These are phyloP conservation scores for Bolborhynchus lineola DNA, from an alignment of 2,113 vertebrate species.

Conservation along the genomic window DNA sequence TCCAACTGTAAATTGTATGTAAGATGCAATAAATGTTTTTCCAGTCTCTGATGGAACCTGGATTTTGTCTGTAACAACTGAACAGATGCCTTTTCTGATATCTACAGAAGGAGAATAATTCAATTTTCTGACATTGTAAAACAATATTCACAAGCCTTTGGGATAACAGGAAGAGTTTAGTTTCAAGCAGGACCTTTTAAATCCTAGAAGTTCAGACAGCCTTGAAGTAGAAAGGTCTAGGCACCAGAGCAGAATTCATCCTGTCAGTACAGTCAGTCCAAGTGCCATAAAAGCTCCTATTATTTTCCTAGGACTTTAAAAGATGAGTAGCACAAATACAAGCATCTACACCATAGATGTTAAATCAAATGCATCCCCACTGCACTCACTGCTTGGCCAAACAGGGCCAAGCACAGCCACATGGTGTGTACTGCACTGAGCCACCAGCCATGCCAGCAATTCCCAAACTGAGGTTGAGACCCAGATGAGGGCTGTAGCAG, in stretches of 20 bases:
- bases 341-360: background rate
- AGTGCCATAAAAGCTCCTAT: background rate
- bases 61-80: background rate
- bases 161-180: background rate
- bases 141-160: background rate
- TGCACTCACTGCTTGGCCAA: background rate
- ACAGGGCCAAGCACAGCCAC: accelerated
- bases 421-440: accelerated
- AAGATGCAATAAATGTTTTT: background rate
- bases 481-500: accelerated
- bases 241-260: background rate
- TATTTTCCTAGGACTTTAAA: background rate
- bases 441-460: accelerated
- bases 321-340: background rate
- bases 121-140: background rate
- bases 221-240: background rate
- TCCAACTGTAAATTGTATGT: background rate
- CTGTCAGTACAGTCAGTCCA: background rate
- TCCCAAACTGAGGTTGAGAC: background rate
- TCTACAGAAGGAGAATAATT: background rate
- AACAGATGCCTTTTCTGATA: background rate
- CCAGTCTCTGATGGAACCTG: background rate
- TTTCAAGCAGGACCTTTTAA: background rate
- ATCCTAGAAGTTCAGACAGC: background rate
- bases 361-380: background rate